These are phyloP conservation scores for Drosophila carrolli DNA, from an alignment of 1,140 invertebrate genomes.

Conservation along the genomic window DNA sequence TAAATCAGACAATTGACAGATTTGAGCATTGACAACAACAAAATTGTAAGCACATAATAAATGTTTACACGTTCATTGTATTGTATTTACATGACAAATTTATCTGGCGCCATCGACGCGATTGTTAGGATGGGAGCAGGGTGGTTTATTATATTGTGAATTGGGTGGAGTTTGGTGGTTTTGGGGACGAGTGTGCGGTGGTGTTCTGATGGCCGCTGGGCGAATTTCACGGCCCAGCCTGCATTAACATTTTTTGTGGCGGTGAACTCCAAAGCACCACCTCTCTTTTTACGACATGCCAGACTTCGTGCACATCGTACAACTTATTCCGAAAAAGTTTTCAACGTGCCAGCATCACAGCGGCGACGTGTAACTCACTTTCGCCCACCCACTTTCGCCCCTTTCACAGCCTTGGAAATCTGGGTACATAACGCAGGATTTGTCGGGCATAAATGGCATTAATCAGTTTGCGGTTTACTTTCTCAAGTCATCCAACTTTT, in stretches of 20 bases:
- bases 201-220: slow-evolving; percentile 14
- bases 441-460: slow-evolving; percentile 66
- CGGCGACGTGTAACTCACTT: slow-evolving; percentile 50
- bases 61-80: slow-evolving; percentile 54
- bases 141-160: slow-evolving; percentile 13
- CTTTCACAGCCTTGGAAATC: slow-evolving; percentile 26
- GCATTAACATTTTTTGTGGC: slow-evolving; percentile 46
- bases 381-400: neutral
- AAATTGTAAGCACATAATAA: slow-evolving; percentile 50
- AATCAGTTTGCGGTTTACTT: slow-evolving; percentile 63
- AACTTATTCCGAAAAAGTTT: slow-evolving; percentile 76
- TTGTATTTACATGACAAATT: slow-evolving; percentile 56
- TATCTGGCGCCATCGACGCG: slow-evolving; percentile 18
- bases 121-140: neutral
- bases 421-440: slow-evolving; percentile 49
- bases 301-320: slow-evolving; percentile 19
- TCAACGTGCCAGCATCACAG: slow-evolving; percentile 53
- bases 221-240: slow-evolving; percentile 26
- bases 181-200: neutral
- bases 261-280: slow-evolving; percentile 41
- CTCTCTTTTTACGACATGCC: slow-evolving; percentile 52
- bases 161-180: neutral
- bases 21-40: slow-evolving; percentile 27
- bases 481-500: slow-evolving; percentile 32
- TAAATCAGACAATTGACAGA: slow-evolving; percentile 53